phyloP scores from a whole-genome alignment of 2,888 invertebrate species.

The Pemphredon lugubris region DNA sequence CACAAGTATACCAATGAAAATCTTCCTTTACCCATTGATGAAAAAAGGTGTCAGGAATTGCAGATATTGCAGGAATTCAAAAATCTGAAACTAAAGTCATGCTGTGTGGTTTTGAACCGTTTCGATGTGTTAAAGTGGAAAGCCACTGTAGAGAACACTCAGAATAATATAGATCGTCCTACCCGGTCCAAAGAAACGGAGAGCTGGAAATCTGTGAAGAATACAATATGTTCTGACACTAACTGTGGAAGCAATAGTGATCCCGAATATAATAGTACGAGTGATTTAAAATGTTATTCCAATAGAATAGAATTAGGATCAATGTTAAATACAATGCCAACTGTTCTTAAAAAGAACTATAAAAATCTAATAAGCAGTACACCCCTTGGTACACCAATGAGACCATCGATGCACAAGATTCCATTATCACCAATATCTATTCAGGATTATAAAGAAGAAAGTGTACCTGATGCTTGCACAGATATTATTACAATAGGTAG shows the following conservation, averaged over 20 bases:
- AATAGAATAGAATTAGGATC: conserved; percentile 21
- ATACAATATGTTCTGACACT: not conserved
- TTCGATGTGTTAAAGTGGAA: not conserved
- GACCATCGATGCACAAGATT: conserved; percentile 6
- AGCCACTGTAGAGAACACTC: not conserved
- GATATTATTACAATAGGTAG: not conserved
- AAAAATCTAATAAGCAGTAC: conserved; percentile 60
- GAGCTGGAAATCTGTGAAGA: not conserved
- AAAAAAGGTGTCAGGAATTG: not conserved
- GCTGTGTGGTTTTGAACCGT: conserved; percentile 31
- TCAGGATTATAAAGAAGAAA: not conserved
- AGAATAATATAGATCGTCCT: not conserved
- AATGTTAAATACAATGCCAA: not conserved
- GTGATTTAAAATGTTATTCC: conserved; percentile 10
- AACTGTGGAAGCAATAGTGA: not conserved
- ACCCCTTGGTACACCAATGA: conserved; percentile 41
- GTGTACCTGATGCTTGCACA: not conserved
- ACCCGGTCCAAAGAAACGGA: not conserved
- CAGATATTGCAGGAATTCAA: not conserved
- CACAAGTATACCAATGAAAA: not conserved
- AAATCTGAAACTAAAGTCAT: conserved; percentile 22
- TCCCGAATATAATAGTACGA: not conserved
- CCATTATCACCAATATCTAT: conserved; percentile 61
- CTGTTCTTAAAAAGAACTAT: not conserved
- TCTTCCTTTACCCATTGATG: not conserved